These are phyloP conservation scores for Leuciscus idus DNA, from an alignment of 2,113 vertebrate species.

Conservation along the genomic window DNA sequence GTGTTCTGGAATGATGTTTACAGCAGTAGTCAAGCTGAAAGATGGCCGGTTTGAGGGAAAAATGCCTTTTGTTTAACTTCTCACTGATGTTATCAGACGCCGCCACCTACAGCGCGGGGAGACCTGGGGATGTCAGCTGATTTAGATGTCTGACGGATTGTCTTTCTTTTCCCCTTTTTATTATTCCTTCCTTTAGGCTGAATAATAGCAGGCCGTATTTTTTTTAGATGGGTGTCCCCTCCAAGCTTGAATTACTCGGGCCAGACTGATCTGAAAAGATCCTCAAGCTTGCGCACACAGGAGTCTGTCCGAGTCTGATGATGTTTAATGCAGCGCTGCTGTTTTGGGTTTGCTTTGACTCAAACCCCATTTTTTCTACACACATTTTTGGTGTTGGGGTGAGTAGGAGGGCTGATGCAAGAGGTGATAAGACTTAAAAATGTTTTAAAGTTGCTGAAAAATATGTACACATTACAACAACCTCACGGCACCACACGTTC, in stretches of 20 bases:
- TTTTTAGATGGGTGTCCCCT: conserved; percentile 61
- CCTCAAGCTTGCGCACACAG: conserved; percentile 18
- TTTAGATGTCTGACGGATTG: conserved; percentile 62
- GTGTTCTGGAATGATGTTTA: conserved; percentile 80
- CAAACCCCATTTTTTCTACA: background rate
- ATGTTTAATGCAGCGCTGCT: conserved; percentile 21
- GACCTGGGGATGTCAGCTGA: conserved; percentile 55
- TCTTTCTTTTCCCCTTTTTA: conserved; percentile 34
- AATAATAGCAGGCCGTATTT: conserved; percentile 62
- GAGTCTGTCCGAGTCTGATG: conserved; percentile 40
- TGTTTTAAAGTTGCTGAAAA: conserved; percentile 38
- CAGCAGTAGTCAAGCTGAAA: conserved; percentile 81
- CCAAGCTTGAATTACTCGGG: conserved; percentile 51
- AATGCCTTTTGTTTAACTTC: conserved; percentile 83
- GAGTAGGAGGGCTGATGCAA: conserved; percentile 46
- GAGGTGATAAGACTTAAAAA: conserved; percentile 45
- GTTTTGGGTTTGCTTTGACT: conserved; percentile 16
- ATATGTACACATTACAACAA: conserved; percentile 39
- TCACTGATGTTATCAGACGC: conserved; percentile 71
- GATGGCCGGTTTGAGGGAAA: conserved; percentile 78
- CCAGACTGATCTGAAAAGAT: conserved; percentile 34
- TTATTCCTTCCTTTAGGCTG: conserved; percentile 55
- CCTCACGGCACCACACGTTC: conserved; percentile 11
- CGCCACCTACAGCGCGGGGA: conserved; percentile 58
- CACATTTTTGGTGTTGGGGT: conserved; percentile 45